Evolutionary conservation across 1,140 invertebrate genomes (phyloP).

Genomic region (Apocrypta bakeri): DNA sequence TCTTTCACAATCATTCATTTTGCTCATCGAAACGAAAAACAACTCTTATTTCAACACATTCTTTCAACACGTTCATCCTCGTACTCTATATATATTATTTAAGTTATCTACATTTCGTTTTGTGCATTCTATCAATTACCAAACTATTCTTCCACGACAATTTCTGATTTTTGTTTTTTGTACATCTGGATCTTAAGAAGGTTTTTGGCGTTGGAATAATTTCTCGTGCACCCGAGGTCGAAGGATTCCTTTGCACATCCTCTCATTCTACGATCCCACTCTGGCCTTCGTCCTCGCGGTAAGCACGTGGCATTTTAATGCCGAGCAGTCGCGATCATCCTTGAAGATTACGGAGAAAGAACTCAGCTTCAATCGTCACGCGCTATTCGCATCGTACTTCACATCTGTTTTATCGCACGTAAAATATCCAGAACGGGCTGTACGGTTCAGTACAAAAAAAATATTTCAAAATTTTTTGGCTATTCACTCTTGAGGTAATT

Average conservation of each 20-base stretch:
- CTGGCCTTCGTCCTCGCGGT: conserved; percentile 43
- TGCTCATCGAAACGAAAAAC: neutral
- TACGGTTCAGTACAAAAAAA: conserved; percentile 68
- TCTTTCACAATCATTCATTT: neutral
- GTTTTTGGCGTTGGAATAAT: conserved; percentile 23
- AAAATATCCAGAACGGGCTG: conserved; percentile 75
- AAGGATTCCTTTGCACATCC: conserved; percentile 45
- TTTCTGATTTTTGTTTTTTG: conserved; percentile 18
- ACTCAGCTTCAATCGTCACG: conserved; percentile 5
- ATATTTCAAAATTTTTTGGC: conserved; percentile 54
- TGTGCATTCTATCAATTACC: neutral
- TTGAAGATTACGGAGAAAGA: conserved; percentile 12
- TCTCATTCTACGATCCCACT: conserved; percentile 25
- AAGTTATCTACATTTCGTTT: neutral
- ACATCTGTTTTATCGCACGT: conserved; percentile 59
- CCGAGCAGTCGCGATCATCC: conserved; percentile 15
- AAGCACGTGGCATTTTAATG: conserved; percentile 28
- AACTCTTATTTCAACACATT: neutral
- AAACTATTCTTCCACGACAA: neutral
- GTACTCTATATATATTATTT: neutral
- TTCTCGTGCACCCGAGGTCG: conserved; percentile 40
- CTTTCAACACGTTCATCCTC: neutral
- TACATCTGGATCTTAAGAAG: conserved; percentile 52
- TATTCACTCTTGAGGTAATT: neutral
- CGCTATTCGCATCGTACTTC: conserved; percentile 26